Conservation (phyloP, 2,888 invertebrate genomes). For the Spatulosminthurus flaviceps region DNA sequence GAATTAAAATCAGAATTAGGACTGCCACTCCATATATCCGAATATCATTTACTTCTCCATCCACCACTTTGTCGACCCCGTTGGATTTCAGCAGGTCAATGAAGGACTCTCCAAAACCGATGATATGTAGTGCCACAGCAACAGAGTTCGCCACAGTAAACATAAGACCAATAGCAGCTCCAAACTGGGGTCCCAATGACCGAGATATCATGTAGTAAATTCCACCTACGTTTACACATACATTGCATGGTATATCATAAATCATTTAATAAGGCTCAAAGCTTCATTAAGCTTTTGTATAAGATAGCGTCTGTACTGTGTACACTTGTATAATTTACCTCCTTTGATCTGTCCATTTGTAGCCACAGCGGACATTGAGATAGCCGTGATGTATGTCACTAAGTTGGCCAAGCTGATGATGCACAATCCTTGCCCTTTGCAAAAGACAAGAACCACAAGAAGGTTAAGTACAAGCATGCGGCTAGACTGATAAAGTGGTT, state of each 20-base stretch:
- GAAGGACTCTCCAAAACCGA: constrained; percentile 73
- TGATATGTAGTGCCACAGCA: constrained; percentile 71
- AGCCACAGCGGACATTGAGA: constrained; percentile 62
- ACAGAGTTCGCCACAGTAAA: constrained; percentile 74
- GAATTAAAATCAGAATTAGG: constrained; percentile 67
- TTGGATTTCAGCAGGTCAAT: constrained; percentile 68
- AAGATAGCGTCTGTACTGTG: too few relatives aligned
- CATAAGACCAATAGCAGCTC: constrained; percentile 71
- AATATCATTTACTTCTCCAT: constrained; percentile 80
- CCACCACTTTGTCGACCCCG: constrained; percentile 75
- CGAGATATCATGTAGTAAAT: constrained; percentile 64
- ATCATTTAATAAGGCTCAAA: neutral
- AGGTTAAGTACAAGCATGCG: neutral
- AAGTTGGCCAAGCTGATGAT: constrained; percentile 67
- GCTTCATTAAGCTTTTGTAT: too few relatives aligned
- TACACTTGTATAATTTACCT: constrained; percentile 44
- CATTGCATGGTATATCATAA: neutral
- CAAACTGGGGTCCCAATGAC: constrained; percentile 66
- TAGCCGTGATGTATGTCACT: constrained; percentile 63
- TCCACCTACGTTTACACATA: too few relatives aligned
- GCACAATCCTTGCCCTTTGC: constrained; percentile 68
- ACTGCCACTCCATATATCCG: constrained; percentile 77
- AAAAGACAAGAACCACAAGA: constrained; percentile 50
- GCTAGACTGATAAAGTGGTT: neutral
- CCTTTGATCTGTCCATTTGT: constrained; percentile 61